phyloP scores from a whole-genome alignment of 1,140 invertebrate species.

The Drosophila miranda region DNA sequence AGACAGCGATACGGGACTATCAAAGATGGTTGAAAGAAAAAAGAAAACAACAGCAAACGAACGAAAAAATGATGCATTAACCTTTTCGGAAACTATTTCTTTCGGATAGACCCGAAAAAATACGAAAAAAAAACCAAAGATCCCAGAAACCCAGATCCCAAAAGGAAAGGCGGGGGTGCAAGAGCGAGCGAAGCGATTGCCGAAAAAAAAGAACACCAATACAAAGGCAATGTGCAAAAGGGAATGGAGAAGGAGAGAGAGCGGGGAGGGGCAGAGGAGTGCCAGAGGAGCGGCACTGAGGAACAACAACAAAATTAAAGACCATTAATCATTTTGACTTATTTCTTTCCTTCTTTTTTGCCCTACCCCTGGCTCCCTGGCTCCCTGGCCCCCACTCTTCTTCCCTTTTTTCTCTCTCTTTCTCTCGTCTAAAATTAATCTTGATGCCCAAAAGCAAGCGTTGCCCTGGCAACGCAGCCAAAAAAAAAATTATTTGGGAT shows the following conservation, averaged over 20 bases:
- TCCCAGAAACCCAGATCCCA: slow-evolving; percentile 20
- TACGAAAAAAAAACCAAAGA: slow-evolving; percentile 2
- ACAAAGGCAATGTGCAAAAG: slow-evolving; percentile 24
- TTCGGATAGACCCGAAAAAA: slow-evolving; percentile 35
- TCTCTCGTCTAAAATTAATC: slow-evolving; percentile 79
- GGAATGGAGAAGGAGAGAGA: neutral
- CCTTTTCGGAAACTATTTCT: slow-evolving; percentile 58
- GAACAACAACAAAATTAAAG: slow-evolving; percentile 72
- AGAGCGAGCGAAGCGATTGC: slow-evolving; percentile 6
- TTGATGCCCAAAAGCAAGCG: slow-evolving; percentile 63
- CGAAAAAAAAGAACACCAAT: slow-evolving; percentile 4
- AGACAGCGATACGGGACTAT: neutral
- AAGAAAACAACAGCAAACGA: slow-evolving; percentile 2
- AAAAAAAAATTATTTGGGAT: neutral
- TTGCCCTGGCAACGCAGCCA: slow-evolving; percentile 58
- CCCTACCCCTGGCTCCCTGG: too few species aligned
- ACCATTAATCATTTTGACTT: slow-evolving; percentile 82
- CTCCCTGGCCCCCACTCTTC: too few species aligned
- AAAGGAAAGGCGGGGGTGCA: slow-evolving; percentile 4
- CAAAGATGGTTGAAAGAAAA: slow-evolving; percentile 48
- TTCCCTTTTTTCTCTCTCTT: slow-evolving; percentile 5
- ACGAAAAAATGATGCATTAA: slow-evolving; percentile 51
- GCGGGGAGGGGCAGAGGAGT: slow-evolving; percentile 3
- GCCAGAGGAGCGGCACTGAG: slow-evolving; percentile 14
- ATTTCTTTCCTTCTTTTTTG: slow-evolving; percentile 73